Conservation (phyloP, 2,888 invertebrate species). For the Geotrupes spiniger region DNA sequence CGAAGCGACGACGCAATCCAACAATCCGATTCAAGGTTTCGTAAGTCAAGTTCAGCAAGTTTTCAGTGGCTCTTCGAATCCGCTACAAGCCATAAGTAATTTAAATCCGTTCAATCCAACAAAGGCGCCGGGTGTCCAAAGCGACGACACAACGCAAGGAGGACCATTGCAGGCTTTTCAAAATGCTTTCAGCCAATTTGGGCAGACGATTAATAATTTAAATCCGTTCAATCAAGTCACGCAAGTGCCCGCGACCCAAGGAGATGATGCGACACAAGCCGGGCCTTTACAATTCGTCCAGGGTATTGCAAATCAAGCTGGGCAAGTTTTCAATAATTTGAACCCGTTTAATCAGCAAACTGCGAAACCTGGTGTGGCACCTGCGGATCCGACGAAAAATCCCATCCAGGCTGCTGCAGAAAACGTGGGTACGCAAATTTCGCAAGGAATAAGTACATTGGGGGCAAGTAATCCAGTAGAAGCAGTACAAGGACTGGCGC, state of each 20-base stretch:
- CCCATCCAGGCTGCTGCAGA: constrained; percentile 13
- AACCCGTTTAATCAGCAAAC: constrained; percentile 23
- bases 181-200: constrained; percentile 21
- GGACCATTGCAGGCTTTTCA: constrained; percentile 23
- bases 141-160: constrained; percentile 22
- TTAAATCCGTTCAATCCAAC: constrained; percentile 28
- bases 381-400: constrained; percentile 4
- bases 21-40: constrained; percentile 20
- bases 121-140: constrained; percentile 23
- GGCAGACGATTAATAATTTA: constrained; percentile 21
- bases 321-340: constrained; percentile 22
- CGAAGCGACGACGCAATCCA: background rate
- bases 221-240: constrained; percentile 22
- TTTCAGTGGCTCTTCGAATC: background rate
- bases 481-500: constrained; percentile 14
- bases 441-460: constrained; percentile 5
- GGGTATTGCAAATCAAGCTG: constrained; percentile 20
- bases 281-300: constrained; percentile 23
- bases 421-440: constrained; percentile 12
- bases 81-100: constrained; percentile 1
- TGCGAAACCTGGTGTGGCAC: background rate
- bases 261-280: constrained; percentile 10
- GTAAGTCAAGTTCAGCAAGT: constrained; percentile 15
- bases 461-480: constrained; percentile 15
- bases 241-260: constrained; percentile 13